Evolutionary conservation across 2,113 vertebrate genomes (phyloP).

Genomic region (Meleagris gallopavo): DNA sequence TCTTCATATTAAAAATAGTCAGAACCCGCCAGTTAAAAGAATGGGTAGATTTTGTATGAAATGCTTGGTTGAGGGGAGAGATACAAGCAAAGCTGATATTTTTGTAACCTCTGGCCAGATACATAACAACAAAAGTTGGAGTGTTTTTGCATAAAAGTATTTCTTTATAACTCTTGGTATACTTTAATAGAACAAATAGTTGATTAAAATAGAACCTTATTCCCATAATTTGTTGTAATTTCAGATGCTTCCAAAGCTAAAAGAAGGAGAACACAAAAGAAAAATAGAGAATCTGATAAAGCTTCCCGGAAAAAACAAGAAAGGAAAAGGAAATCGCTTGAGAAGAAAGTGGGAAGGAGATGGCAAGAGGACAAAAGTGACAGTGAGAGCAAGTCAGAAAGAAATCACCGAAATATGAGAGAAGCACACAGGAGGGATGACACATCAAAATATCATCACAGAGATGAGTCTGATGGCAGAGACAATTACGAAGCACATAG

Average conservation of each 20-base stretch:
- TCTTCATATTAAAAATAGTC: neutral
- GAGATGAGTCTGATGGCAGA: slow-evolving; percentile 59
- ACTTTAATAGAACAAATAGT: neutral
- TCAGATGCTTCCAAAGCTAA: slow-evolving; percentile 70
- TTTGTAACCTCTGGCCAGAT: neutral
- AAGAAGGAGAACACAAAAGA: slow-evolving; percentile 75
- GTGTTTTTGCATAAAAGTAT: neutral
- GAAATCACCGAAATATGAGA: slow-evolving; percentile 54
- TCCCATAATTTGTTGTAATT: slow-evolving; percentile 37
- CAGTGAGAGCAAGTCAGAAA: slow-evolving; percentile 69
- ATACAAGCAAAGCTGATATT: neutral
- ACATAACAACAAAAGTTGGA: neutral
- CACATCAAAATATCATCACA: slow-evolving; percentile 37
- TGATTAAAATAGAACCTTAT: slow-evolving; percentile 24
- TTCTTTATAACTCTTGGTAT: neutral
- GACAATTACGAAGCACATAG: slow-evolving; percentile 48
- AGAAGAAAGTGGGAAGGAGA: slow-evolving; percentile 70
- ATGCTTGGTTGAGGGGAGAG: neutral
- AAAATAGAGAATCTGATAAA: slow-evolving; percentile 74
- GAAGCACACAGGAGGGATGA: slow-evolving; percentile 69
- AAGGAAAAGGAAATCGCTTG: slow-evolving; percentile 64
- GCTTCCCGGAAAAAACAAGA: slow-evolving; percentile 66
- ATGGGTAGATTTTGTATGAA: neutral
- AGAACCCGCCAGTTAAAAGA: neutral
- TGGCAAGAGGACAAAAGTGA: slow-evolving; percentile 71